Evolutionary conservation across 2,113 vertebrate genomes (phyloP), one percentile per base, ranked within the genome.

Genomic region (Chlamydotis undulata): DNA sequence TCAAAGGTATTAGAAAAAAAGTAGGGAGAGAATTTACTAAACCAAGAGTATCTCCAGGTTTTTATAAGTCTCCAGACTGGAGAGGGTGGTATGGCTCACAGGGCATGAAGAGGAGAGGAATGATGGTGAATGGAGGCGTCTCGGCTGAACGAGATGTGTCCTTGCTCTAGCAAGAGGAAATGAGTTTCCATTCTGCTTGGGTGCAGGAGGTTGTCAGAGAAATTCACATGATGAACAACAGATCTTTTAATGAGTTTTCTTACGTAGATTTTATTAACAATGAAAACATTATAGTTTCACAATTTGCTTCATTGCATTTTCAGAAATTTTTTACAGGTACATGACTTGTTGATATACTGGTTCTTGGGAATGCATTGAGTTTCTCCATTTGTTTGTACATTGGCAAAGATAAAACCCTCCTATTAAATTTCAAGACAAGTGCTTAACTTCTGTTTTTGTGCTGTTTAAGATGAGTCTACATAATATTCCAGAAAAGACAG

Each of bases 271-370:
- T 96, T 85, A 59, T 84, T 94, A 93, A 24, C n/a, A 73, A 90
- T 78, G 57, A 84, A 87, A 85, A 28, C 45, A 31, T 91, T 78
- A 35, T 21, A 71, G 22, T 87, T 93, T 92, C 26, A 73, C 13
- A 45, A 24, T 95, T 97, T 92, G 25, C 83, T 90, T 96, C 63
- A 70, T 65, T 93, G 19, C 31, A 37, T 96, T 94, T 96, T 92
- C 65, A 87, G 89, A 94, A 92, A 73, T 70, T 79, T 64, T 94
- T 95, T 74, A 92, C 50, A 94, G 28, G 12, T 86, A 67, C 29
- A 15, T 73, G 26, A 7, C 68, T 70, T 76, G 21, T n/a, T 95
- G 53, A 90, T 57, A 28, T 49, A 57, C 16, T n/a, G 37, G 4
- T 89, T 95, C 80, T 70, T 64, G 15, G 33, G 41, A 95, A 76